These are phyloP conservation scores for Ophion obscuratus DNA, from an alignment of 2,888 invertebrate genomes.

Conservation along the genomic window DNA sequence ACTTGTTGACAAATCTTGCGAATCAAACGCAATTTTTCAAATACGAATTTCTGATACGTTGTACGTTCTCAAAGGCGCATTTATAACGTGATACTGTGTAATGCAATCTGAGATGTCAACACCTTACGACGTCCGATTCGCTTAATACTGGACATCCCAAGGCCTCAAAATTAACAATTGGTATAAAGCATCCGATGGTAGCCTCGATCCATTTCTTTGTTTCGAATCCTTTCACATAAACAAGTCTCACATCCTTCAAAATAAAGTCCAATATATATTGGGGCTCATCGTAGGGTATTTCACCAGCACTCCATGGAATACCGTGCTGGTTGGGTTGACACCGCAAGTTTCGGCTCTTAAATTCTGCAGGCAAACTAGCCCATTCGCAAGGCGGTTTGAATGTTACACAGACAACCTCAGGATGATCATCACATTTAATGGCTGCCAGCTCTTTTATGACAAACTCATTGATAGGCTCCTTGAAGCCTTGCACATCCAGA, in stretches of 20 bases:
- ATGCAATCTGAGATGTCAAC: neutral
- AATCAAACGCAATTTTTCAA: neutral
- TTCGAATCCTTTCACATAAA: too few relatives aligned
- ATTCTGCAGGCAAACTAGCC: constrained; percentile 21
- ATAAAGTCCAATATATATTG: constrained; percentile 3
- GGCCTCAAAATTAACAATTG: too few relatives aligned
- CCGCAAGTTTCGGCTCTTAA: too few relatives aligned
- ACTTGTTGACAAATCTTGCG: too few relatives aligned
- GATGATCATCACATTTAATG: neutral
- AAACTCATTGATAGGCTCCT: neutral
- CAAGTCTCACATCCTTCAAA: constrained; percentile 5
- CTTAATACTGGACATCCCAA: too few relatives aligned
- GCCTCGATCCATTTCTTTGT: too few relatives aligned
- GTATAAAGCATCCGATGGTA: too few relatives aligned
- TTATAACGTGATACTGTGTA: neutral
- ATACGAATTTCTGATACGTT: constrained; percentile 24
- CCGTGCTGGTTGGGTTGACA: constrained; percentile 22
- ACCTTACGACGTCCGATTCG: neutral
- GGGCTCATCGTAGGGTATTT: constrained; percentile 19
- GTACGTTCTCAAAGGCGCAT: constrained; percentile 8
- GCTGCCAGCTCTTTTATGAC: constrained; percentile 18
- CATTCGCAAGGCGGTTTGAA: constrained; percentile 36
- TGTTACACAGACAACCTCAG: neutral
- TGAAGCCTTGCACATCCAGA: too few relatives aligned
- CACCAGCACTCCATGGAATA: constrained; percentile 22